These are phyloP conservation scores for Cylas formicarius DNA, from an alignment of 1,140 invertebrate genomes.

Conservation along the genomic window DNA sequence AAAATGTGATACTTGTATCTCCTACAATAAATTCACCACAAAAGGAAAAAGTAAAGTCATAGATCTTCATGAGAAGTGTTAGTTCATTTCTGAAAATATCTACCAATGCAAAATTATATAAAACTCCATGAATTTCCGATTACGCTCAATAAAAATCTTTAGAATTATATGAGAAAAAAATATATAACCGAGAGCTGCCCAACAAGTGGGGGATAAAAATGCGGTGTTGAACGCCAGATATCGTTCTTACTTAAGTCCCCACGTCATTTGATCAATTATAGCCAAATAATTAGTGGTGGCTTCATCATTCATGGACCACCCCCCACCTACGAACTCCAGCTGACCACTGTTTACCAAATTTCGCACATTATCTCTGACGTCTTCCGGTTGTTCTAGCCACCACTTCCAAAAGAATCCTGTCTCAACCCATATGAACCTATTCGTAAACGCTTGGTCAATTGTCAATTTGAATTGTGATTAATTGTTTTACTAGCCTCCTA, in stretches of 20 bases:
- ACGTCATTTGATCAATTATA: conserved; percentile 74
- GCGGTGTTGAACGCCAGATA: conserved; percentile 43
- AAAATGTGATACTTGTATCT: too few relatives aligned
- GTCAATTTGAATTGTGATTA: background rate
- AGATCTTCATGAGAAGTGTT: too few relatives aligned
- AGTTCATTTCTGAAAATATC: too few relatives aligned
- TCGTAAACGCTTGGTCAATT: background rate
- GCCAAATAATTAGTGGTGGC: conserved; percentile 70
- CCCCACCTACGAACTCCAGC: conserved; percentile 67
- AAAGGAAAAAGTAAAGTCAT: too few relatives aligned
- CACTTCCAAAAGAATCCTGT: conserved; percentile 54
- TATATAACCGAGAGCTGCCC: too few relatives aligned
- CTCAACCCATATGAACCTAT: conserved; percentile 37
- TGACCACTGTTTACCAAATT: conserved; percentile 50
- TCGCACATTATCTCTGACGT: conserved; percentile 42
- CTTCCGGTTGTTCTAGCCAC: conserved; percentile 56
- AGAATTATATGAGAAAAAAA: too few relatives aligned
- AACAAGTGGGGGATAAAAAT: too few relatives aligned
- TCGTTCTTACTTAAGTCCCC: conserved; percentile 53
- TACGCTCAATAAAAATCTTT: too few relatives aligned
- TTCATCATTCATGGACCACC: conserved; percentile 78
- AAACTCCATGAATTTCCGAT: too few relatives aligned
- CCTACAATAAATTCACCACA: too few relatives aligned
- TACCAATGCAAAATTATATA: too few relatives aligned
- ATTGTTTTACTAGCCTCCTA: conserved; percentile 46